phyloP scores from a whole-genome alignment of 2,888 invertebrate species.

The Aricia artaxerxes region DNA sequence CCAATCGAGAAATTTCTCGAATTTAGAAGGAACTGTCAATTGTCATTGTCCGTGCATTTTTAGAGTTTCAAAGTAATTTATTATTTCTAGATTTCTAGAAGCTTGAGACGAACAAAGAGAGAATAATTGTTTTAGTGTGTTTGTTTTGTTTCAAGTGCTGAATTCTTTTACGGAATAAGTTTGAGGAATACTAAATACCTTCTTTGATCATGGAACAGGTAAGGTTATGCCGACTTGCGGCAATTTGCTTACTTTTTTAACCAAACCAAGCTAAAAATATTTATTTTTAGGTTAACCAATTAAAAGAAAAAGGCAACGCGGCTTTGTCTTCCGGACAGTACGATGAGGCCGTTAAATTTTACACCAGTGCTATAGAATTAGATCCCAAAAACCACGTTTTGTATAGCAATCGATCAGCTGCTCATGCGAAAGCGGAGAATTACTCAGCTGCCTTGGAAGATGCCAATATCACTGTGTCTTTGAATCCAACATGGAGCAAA shows the following conservation, averaged over 20 bases:
- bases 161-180: slow-evolving; percentile 28
- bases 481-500: slow-evolving; percentile 93
- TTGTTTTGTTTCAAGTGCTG: neutral
- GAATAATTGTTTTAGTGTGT: neutral
- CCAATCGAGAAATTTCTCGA: slow-evolving; percentile 70
- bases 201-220: slow-evolving; percentile 69
- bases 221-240: slow-evolving; percentile 64
- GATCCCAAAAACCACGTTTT: slow-evolving; percentile 93
- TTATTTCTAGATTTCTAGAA: slow-evolving; percentile 42
- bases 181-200: slow-evolving; percentile 36
- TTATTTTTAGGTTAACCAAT: slow-evolving; percentile 84
- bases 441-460: slow-evolving; percentile 89
- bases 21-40: slow-evolving; percentile 56
- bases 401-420: slow-evolving; percentile 95
- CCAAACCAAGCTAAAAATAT: slow-evolving; percentile 37
- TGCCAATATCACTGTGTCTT: slow-evolving; percentile 89
- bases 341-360: slow-evolving; percentile 88
- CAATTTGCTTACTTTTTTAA: slow-evolving; percentile 39
- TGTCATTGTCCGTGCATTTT: slow-evolving; percentile 54
- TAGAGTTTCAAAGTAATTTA: slow-evolving; percentile 38
- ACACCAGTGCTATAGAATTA: slow-evolving; percentile 89
- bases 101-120: slow-evolving; percentile 26
- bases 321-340: slow-evolving; percentile 89
- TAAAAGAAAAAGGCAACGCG: slow-evolving; percentile 93
- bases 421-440: slow-evolving; percentile 89